Conservation (phyloP, 2,888 invertebrate species). For the Allophyes oxyacanthae region DNA sequence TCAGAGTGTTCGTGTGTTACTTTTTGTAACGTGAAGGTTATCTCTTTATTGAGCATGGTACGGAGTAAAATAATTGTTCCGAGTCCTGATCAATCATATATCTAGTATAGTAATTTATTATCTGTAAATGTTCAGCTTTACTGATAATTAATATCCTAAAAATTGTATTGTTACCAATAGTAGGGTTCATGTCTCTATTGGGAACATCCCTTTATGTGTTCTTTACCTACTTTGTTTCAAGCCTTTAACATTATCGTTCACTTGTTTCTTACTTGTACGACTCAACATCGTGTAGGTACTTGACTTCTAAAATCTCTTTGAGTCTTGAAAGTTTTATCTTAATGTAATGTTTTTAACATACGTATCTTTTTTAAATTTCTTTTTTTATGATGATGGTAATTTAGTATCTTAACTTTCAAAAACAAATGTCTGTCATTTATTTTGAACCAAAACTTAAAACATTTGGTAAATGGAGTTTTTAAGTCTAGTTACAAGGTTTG, state of each 20-base stretch:
- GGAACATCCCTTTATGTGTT: constrained; percentile 58
- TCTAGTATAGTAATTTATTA: too few species aligned
- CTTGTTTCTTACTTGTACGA: constrained; percentile 60
- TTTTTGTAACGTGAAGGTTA: neutral
- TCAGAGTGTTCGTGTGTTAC: neutral
- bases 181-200: constrained; percentile 58
- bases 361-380: neutral
- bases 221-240: constrained; percentile 67
- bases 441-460: constrained; percentile 15
- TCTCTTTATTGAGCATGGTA: too few species aligned
- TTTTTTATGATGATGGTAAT: neutral
- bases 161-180: too few species aligned
- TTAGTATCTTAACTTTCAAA: neutral
- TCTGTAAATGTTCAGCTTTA: too few species aligned
- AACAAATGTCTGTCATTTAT: constrained; percentile 21
- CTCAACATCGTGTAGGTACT: constrained; percentile 43
- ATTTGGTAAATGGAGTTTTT: constrained; percentile 7
- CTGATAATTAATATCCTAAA: too few species aligned
- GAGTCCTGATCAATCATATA: too few species aligned
- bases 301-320: constrained; percentile 35
- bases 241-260: constrained; percentile 60
- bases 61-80: neutral
- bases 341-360: neutral
- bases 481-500: too few species aligned
- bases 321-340: constrained; percentile 16